These are phyloP conservation scores for Cephalopterus ornatus DNA, from an alignment of 2,113 vertebrate species.

Conservation along the genomic window DNA sequence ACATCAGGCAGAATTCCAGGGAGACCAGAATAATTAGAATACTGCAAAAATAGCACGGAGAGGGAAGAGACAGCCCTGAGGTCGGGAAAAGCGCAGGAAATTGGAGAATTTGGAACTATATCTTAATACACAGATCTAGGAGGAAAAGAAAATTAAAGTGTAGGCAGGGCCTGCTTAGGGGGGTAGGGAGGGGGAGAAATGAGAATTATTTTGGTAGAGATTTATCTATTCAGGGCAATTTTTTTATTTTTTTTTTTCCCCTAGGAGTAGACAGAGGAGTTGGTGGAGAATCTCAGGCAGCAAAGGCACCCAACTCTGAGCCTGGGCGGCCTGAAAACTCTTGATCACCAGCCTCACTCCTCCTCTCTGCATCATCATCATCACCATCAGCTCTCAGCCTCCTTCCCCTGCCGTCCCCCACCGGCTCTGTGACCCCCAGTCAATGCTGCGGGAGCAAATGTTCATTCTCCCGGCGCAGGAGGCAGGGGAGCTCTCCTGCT, in stretches of 20 bases:
- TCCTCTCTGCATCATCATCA: background rate
- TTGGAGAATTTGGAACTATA: background rate
- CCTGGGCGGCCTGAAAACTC: background rate
- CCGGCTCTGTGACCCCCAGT: too few relatives aligned
- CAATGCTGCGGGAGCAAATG: too few relatives aligned
- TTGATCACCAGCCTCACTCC: background rate
- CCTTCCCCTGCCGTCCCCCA: background rate
- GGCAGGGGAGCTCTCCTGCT: background rate
- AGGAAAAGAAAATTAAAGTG: fast-evolving
- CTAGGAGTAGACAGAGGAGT: background rate
- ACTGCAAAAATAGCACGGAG: conserved; percentile 2
- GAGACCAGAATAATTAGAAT: background rate
- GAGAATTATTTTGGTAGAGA: background rate
- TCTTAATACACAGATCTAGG: background rate
- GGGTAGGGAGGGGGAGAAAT: background rate
- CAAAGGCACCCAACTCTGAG: background rate
- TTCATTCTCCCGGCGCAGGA: fast-evolving
- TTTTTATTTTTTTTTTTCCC: background rate
- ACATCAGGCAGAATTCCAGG: background rate
- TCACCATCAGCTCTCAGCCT: background rate
- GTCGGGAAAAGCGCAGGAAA: background rate
- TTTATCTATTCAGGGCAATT: background rate
- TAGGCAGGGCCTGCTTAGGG: background rate
- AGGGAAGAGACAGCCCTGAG: background rate
- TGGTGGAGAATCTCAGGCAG: background rate